A percentile compares a stretch with the other conserved stretches of the same genome.
These are phyloP conservation scores for Ceratoteleas bidentatus DNA, from an alignment of 1,140 invertebrate genomes.

Conservation along the genomic window DNA sequence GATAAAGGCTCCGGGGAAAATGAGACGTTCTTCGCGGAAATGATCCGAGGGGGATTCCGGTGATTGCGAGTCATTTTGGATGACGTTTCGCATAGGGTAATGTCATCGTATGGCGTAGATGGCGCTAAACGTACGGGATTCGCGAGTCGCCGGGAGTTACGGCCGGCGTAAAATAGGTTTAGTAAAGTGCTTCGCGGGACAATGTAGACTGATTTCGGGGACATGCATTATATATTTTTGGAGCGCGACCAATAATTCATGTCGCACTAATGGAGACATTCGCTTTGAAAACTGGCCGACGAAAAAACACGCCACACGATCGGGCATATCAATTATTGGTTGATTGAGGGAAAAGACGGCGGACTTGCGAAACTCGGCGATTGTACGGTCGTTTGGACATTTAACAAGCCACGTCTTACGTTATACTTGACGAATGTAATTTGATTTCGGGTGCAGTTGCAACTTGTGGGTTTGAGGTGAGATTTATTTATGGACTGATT, in stretches of 20 bases:
- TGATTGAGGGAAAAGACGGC: slow-evolving; percentile 17
- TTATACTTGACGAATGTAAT: not conserved
- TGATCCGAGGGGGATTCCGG: no score
- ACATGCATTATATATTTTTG: slow-evolving; percentile 54
- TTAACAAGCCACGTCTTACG: not conserved
- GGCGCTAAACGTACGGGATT: slow-evolving; percentile 21
- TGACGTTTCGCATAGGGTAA: slow-evolving; percentile 30
- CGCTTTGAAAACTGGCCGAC: slow-evolving; percentile 10
- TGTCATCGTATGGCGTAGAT: slow-evolving; percentile 21
- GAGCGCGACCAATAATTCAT: slow-evolving; percentile 53
- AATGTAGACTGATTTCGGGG: slow-evolving; percentile 56
- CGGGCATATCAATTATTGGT: slow-evolving; percentile 38
- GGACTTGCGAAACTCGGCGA: not conserved
- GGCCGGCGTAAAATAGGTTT: slow-evolving; percentile 38
- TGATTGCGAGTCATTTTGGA: not conserved
- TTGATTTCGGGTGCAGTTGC: not conserved
- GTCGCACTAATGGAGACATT: slow-evolving; percentile 52
- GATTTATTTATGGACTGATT: no score
- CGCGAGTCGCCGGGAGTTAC: slow-evolving; percentile 31
- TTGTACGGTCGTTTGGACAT: not conserved
- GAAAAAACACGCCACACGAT: slow-evolving; percentile 36
- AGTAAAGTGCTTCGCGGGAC: slow-evolving; percentile 45
- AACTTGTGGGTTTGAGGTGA: no score
- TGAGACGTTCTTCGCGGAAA: no score
- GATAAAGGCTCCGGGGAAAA: no score